Evolutionary conservation across 1,140 invertebrate genomes (phyloP).

Genomic region (Bombus confusus): DNA sequence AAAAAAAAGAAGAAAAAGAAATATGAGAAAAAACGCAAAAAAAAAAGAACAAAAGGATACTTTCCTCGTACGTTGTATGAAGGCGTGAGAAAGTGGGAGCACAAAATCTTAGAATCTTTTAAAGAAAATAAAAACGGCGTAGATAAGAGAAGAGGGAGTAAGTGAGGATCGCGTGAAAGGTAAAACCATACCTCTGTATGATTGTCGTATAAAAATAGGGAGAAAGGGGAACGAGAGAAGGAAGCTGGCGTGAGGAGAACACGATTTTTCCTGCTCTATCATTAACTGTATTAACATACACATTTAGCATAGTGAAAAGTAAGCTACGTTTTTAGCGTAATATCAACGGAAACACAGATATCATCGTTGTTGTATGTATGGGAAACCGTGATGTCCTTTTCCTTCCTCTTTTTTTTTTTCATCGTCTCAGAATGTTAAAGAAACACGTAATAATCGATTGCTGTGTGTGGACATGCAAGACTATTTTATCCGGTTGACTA

Average conservation of each 20-base stretch:
- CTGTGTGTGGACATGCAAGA: slow-evolving; percentile 23
- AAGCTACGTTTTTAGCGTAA: slow-evolving; percentile 66
- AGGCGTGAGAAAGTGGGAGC: slow-evolving; percentile 44
- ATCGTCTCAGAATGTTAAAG: neutral
- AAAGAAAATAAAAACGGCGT: neutral
- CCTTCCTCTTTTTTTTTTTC: slow-evolving; percentile 2
- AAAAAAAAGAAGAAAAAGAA: neutral
- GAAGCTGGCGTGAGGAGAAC: slow-evolving; percentile 26
- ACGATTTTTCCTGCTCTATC: slow-evolving; percentile 64
- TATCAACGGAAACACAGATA: slow-evolving; percentile 48
- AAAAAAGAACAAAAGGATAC: neutral
- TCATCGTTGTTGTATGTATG: slow-evolving; percentile 56
- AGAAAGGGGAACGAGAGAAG: neutral
- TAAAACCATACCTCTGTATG: slow-evolving; percentile 20
- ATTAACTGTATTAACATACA: slow-evolving; percentile 69
- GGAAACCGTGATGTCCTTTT: slow-evolving; percentile 47
- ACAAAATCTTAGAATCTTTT: slow-evolving; percentile 47
- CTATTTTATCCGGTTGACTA: slow-evolving; percentile 47
- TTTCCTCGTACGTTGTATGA: slow-evolving; percentile 41
- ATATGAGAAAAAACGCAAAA: neutral
- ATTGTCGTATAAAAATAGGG: slow-evolving; percentile 8
- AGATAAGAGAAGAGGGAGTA: neutral
- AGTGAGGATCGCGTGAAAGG: slow-evolving; percentile 29
- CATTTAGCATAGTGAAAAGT: slow-evolving; percentile 62
- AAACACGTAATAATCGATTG: slow-evolving; percentile 42